Percentiles rank a stretch among this genome's conserved stretches.
phyloP scores from a whole-genome alignment of 2,797 vertebrate species.

The Galagoides demidoff region DNA sequence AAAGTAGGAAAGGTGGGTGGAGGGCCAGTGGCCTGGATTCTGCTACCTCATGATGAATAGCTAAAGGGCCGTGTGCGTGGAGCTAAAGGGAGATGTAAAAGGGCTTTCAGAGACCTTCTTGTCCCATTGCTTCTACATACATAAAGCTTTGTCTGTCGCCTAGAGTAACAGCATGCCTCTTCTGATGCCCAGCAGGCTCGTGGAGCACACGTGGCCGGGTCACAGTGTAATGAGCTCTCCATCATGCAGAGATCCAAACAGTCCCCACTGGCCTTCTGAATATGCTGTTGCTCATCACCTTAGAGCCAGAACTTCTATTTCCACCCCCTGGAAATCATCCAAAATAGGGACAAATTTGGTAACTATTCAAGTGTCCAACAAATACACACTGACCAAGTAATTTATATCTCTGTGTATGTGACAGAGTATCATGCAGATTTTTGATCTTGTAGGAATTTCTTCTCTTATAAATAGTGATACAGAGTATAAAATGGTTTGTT shows the following conservation, averaged over 20 bases:
- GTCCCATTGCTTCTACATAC: not conserved
- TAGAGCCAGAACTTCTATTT: not conserved
- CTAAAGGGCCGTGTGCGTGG: not conserved
- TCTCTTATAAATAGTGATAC: not conserved
- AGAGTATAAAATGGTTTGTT: not conserved
- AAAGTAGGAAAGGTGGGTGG: not conserved
- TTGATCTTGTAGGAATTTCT: not conserved
- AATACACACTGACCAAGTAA: not conserved
- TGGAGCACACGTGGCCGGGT: rapidly evolving
- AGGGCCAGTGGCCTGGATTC: not conserved
- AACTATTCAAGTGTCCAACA: not conserved
- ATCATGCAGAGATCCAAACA: not conserved
- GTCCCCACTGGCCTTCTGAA: not conserved
- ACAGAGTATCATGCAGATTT: not conserved
- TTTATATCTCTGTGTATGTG: not conserved
- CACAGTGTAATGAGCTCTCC: not conserved
- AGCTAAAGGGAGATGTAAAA: not conserved
- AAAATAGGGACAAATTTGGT: not conserved
- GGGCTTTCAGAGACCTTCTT: not conserved
- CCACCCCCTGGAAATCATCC: constrained; percentile 23
- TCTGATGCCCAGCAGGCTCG: not conserved
- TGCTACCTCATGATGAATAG: not conserved
- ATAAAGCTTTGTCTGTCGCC: not conserved
- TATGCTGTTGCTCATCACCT: not conserved
- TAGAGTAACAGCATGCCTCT: not conserved